These are phyloP conservation scores for Pollenia griseotomentosa DNA, from an alignment of 2,888 invertebrate species.

Conservation along the genomic window DNA sequence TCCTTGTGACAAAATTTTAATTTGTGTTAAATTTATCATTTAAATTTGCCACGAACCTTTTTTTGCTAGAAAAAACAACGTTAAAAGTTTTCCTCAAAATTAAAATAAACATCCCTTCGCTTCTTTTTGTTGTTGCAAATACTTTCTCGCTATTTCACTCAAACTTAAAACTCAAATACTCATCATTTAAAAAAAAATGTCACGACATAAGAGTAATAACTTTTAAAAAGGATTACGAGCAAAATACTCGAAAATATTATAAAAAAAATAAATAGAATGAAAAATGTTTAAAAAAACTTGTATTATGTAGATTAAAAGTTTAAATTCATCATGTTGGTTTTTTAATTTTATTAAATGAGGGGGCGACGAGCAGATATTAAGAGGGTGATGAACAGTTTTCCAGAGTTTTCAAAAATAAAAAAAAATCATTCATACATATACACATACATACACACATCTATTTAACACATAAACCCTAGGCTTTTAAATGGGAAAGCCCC, in stretches of 20 bases:
- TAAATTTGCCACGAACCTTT: background rate
- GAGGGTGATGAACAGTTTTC: background rate
- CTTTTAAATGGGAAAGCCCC: too few relatives aligned
- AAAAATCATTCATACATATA: too few relatives aligned
- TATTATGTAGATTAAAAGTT: conserved; percentile 40
- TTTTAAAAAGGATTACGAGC: conserved; percentile 61
- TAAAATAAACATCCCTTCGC: conserved; percentile 23
- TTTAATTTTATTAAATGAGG: background rate
- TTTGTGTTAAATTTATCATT: conserved; percentile 27
- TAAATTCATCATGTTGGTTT: conserved; percentile 37
- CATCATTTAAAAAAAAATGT: conserved; percentile 54
- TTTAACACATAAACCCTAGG: too few relatives aligned
- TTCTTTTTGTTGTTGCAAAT: conserved; percentile 12
- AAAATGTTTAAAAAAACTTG: conserved; percentile 4
- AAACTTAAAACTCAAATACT: conserved; percentile 32
- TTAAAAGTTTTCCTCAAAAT: conserved; percentile 33
- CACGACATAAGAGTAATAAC: conserved; percentile 59
- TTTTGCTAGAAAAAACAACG: background rate
- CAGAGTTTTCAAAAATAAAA: too few relatives aligned
- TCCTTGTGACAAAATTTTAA: conserved; percentile 12
- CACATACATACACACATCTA: too few relatives aligned
- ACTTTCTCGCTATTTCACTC: background rate
- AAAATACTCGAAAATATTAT: conserved; percentile 12
- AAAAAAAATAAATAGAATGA: background rate
- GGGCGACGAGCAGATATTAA: background rate